A percentile compares a stretch with the other conserved stretches of the same genome.
These are phyloP conservation scores for Chiloscyllium punctatum DNA, from an alignment of 2,797 vertebrate species.

Conservation along the genomic window DNA sequence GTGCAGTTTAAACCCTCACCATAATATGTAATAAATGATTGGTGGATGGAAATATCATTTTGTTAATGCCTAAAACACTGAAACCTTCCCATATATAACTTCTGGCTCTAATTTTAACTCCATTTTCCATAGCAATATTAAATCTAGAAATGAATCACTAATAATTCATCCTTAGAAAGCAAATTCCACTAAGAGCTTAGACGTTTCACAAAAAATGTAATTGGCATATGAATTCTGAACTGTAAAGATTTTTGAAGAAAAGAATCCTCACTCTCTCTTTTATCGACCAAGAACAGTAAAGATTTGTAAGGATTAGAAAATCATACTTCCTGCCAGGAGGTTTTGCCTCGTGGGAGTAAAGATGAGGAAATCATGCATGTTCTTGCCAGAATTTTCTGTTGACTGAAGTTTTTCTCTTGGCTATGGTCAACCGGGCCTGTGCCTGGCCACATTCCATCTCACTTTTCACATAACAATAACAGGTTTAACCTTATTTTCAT, in stretches of 20 bases:
- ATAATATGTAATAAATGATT: not conserved
- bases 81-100: not conserved
- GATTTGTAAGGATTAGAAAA: not conserved
- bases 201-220: not conserved
- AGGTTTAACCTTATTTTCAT: not conserved
- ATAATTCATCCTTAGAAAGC: not conserved
- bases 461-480: not conserved
- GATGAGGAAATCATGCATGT: not conserved
- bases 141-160: not conserved
- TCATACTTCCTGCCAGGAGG: not conserved
- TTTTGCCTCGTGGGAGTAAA: not conserved
- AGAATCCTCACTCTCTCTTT: not conserved
- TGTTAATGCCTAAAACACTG: not conserved
- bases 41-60: not conserved
- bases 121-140: not conserved
- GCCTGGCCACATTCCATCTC: not conserved
- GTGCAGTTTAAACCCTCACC: not conserved
- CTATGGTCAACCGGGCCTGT: not conserved
- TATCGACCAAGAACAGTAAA: not conserved
- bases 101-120: not conserved
- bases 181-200: not conserved
- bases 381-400: conserved; percentile 27
- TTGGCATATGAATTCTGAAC: not conserved
- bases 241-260: not conserved
- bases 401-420: conserved; percentile 15